Conservation (phyloP, 2,797 vertebrate genomes). For the Danio jaintianensis region DNA sequence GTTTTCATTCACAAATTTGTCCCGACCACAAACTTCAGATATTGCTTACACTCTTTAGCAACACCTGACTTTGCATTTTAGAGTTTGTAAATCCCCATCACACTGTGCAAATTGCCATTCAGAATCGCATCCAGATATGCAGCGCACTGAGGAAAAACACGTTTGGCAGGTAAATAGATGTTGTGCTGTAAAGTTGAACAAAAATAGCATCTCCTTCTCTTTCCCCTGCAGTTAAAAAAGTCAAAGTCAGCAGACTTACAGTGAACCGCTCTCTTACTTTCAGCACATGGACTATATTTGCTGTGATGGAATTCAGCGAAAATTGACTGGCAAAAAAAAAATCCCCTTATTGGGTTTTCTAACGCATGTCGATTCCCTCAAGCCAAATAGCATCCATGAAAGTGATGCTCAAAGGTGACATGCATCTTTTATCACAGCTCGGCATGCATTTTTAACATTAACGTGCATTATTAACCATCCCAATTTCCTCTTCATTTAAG, state of each 20-base stretch:
- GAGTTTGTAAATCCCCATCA: conserved; percentile 27
- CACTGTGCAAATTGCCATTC: not conserved
- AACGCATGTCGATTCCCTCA: conserved; percentile 42
- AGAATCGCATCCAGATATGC: conserved; percentile 22
- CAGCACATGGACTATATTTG: conserved; percentile 29
- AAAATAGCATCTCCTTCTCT: conserved; percentile 9
- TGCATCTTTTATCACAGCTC: conserved; percentile 27
- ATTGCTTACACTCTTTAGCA: conserved; percentile 6
- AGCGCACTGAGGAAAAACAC: not conserved
- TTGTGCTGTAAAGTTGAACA: not conserved
- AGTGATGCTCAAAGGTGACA: conserved; percentile 12
- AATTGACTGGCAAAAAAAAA: conserved; percentile 32
- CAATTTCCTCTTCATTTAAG: not conserved
- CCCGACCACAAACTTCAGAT: not conserved
- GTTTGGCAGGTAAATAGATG: conserved; percentile 21
- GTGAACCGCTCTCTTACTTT: conserved; percentile 14
- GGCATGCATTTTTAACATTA: not conserved
- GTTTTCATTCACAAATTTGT: too few relatives aligned
- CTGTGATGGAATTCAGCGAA: conserved; percentile 21
- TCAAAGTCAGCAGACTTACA: conserved; percentile 15
- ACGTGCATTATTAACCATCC: not conserved
- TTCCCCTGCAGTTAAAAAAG: conserved; percentile 31
- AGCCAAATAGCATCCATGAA: conserved; percentile 37
- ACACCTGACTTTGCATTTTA: conserved; percentile 21
- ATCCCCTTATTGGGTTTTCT: conserved; percentile 46